A percentile compares a stretch with the other conserved stretches of the same genome.
Conservation (phyloP, 2,888 invertebrate species). For the Mayetiola destructor region DNA sequence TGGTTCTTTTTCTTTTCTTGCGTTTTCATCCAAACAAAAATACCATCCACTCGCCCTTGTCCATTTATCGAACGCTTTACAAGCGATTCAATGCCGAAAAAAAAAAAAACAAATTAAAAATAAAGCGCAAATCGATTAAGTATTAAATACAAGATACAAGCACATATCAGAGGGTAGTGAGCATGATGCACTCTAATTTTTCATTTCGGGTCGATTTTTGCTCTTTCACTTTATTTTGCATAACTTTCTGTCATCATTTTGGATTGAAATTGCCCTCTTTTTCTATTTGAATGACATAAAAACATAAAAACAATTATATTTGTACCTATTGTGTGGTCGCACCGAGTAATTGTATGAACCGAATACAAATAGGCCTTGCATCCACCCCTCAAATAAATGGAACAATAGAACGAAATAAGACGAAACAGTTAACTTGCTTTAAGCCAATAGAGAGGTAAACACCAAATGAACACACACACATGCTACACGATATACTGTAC, state of each 20-base stretch:
- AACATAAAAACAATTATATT: conserved; percentile 9
- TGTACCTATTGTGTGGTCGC: neutral
- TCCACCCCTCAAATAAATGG: conserved; percentile 1
- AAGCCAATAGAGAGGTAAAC: neutral
- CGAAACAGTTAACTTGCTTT: neutral
- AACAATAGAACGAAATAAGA: too few relatives aligned
- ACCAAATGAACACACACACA: too few relatives aligned
- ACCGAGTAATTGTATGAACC: neutral
- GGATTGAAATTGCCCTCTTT: too few relatives aligned
- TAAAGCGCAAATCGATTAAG: conserved; percentile 10
- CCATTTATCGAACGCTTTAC: too few relatives aligned
- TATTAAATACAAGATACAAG: conserved; percentile 9
- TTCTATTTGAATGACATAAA: neutral
- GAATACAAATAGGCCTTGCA: neutral
- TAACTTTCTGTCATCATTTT: too few relatives aligned
- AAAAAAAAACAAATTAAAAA: conserved; percentile 10
- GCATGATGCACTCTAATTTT: too few relatives aligned
- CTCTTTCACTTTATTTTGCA: neutral
- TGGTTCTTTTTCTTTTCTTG: too few relatives aligned
- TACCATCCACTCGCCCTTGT: too few relatives aligned
- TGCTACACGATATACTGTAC: too few relatives aligned
- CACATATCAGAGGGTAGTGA: conserved; percentile 11
- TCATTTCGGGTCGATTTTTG: neutral
- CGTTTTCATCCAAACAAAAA: too few relatives aligned
- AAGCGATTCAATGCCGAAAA: too few relatives aligned